Percentiles rank a stretch among this genome's conserved stretches.
phyloP scores from a whole-genome alignment of 2,888 invertebrate species.

The Drosophila nr. fundita region DNA sequence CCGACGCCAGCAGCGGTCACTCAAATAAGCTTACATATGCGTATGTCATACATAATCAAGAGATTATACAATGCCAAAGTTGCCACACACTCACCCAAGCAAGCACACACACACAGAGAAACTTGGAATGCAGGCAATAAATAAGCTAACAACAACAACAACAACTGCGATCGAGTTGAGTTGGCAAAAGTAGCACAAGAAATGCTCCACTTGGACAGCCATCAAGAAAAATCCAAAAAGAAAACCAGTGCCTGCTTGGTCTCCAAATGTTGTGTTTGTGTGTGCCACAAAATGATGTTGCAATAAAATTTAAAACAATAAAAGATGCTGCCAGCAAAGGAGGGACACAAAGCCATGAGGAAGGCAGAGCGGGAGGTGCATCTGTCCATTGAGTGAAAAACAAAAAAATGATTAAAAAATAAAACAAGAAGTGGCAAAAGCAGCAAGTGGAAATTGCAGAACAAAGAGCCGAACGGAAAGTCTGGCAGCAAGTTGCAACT shows the following conservation, averaged over 20 bases:
- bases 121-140: constrained; percentile 57
- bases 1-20: constrained; percentile 29
- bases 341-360: constrained; percentile 16
- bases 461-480: constrained; percentile 43
- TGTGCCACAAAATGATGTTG: constrained; percentile 75
- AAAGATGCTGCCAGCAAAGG: constrained; percentile 56
- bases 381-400: constrained; percentile 7
- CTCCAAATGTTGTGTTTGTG: constrained; percentile 21
- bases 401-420: background rate
- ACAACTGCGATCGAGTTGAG: constrained; percentile 18
- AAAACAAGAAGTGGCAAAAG: constrained; percentile 44
- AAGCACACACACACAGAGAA: background rate
- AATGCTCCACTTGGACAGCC: constrained; percentile 76
- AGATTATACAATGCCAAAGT: constrained; percentile 63
- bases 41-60: constrained; percentile 78
- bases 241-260: constrained; percentile 34
- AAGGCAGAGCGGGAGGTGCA: background rate
- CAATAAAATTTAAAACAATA: constrained; percentile 82
- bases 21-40: constrained; percentile 69
- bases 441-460: constrained; percentile 69
- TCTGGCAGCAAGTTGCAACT: constrained; percentile 36
- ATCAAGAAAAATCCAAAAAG: constrained; percentile 71
- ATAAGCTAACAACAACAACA: constrained; percentile 42
- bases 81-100: constrained; percentile 10
- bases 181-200: constrained; percentile 49